These are phyloP conservation scores for Andrena flavipes DNA, from an alignment of 2,888 invertebrate species.

Conservation along the genomic window DNA sequence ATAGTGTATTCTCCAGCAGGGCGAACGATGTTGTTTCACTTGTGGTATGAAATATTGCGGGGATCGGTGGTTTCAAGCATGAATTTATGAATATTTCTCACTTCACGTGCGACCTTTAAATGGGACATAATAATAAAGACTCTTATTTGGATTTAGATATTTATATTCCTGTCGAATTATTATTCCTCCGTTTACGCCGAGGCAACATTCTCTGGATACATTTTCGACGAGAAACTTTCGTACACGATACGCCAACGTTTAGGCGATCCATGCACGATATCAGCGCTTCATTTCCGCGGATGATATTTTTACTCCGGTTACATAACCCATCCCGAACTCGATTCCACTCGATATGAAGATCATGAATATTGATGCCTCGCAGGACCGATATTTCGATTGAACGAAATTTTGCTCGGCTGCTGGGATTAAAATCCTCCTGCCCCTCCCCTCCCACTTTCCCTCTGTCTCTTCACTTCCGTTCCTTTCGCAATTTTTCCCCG, in stretches of 20 bases:
- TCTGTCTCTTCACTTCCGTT: not conserved
- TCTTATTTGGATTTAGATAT: not conserved
- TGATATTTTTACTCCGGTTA: constrained; percentile 41
- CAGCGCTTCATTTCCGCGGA: constrained; percentile 1
- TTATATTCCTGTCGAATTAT: not conserved
- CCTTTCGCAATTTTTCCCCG: not conserved
- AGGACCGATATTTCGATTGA: constrained; percentile 35
- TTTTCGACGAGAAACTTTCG: not conserved
- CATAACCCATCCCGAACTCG: constrained; percentile 24
- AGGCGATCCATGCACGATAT: constrained; percentile 18
- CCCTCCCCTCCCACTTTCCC: not conserved
- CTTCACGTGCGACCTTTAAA: too few species aligned
- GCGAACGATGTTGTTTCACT: not conserved
- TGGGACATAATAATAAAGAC: too few species aligned
- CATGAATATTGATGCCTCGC: constrained; percentile 52
- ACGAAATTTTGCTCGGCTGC: constrained; percentile 25
- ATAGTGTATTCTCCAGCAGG: too few species aligned
- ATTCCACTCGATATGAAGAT: constrained; percentile 30
- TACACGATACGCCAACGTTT: not conserved
- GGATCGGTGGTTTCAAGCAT: too few species aligned
- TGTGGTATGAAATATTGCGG: not conserved
- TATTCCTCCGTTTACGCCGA: not conserved
- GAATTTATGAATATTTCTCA: too few species aligned
- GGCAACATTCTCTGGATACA: not conserved
- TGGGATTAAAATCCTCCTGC: constrained; percentile 38